Percentiles rank a stretch among this genome's conserved stretches.
phyloP scores from a whole-genome alignment of 2,888 invertebrate species.

The Lycocerus yunnanus region DNA sequence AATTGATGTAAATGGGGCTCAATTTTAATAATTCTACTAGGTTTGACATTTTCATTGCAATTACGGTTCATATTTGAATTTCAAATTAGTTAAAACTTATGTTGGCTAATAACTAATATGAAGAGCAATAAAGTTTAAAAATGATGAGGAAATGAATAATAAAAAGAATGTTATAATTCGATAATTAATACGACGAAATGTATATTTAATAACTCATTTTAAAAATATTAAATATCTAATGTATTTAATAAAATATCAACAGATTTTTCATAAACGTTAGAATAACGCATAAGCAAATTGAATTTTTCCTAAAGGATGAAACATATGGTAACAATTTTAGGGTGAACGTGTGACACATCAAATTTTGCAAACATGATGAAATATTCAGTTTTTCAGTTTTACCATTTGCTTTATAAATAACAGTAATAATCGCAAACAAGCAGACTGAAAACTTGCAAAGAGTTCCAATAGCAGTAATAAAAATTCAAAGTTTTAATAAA shows the following conservation, averaged over 20 bases:
- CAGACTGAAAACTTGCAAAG: not conserved
- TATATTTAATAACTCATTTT: not conserved
- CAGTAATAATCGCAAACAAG: not conserved
- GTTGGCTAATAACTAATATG: not conserved
- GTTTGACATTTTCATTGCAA: constrained; percentile 1
- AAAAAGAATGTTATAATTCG: not conserved
- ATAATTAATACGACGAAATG: not conserved
- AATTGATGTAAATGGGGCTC: constrained; percentile 1
- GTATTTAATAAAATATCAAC: not conserved
- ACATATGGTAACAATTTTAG: constrained; percentile 3
- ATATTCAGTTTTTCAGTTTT: constrained; percentile 1
- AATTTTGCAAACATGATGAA: constrained; percentile 1
- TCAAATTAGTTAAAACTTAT: constrained; percentile 5
- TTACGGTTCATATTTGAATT: not conserved
- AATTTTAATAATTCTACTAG: not conserved
- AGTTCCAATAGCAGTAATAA: not conserved
- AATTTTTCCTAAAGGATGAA: constrained; percentile 2
- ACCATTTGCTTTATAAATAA: not conserved
- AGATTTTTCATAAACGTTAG: not conserved
- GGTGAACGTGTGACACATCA: constrained; percentile 1
- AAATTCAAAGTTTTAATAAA: not conserved
- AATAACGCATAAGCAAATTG: constrained; percentile 2
- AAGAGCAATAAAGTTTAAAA: not conserved
- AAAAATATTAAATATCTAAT: not conserved
- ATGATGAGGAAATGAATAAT: not conserved